Base-by-base conservation (phyloP, 2,797 vertebrate species). In the Tangara arthus region DNA sequence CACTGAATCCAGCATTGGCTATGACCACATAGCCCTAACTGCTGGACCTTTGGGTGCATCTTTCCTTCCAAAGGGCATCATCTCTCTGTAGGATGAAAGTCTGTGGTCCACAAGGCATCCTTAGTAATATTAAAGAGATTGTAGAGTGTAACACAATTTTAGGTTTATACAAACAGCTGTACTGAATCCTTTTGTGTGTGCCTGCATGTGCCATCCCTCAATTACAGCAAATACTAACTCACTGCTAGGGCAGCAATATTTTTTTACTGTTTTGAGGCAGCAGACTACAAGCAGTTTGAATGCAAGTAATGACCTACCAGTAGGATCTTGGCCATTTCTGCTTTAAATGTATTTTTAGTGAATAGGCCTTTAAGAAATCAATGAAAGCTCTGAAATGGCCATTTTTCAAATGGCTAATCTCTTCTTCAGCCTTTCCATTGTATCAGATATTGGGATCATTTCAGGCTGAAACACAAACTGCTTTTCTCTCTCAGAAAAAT, bases 341-440 rank as follows among this genome's bases (percentile, higher is more conserved):
- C 24, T 91, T 76, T 66, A 73, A 76, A 91, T 80, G 39, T 73
- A 35, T 92, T 95, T 96, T 89, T 81, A 95, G 81, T 93, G 79
- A 89, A 78, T 79, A 91, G 63, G 77, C 64, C 72, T 84, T 91
- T 86, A 88, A 86, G 78, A 93, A 96, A 94, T 90, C 84, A 91
- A 93, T 94, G 84, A 71, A 82, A 71, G 16, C 60, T 85, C 71
- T 66, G 61, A 87, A 87, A 94, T 87, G 82, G 64, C 64, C 52
- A 75, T 92, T 96, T 97, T 95, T 96, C 88, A 95, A 94, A 57
- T 53, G 14, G n/a, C 47, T 95, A 92, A 93, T 96, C 90, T 95
- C 56, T 79, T 83, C 61, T 83, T 88, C 81, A 69, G 50, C 30
- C 95, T 94, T 95, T 77, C 63, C 16, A 44, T 87, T 87, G 50